Evolutionary conservation across 2,797 vertebrate genomes (phyloP).

Genomic region (Rhincodon typus): DNA sequence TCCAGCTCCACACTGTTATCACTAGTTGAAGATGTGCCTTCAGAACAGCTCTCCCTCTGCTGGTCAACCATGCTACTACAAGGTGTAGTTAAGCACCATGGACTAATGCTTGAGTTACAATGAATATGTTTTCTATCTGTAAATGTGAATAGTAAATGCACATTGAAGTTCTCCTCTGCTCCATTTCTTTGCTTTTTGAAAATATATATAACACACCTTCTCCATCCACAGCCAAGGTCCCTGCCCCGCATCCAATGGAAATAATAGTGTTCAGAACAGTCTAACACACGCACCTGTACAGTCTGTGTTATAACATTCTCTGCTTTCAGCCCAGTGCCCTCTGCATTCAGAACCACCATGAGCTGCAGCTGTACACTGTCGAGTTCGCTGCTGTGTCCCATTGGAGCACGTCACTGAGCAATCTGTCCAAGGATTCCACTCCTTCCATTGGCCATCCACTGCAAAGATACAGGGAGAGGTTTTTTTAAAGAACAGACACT

Average conservation of each 20-base stretch:
- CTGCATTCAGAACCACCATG: slow-evolving; percentile 95
- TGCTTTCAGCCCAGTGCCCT: slow-evolving; percentile 96
- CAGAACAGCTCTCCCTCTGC: slow-evolving; percentile 1
- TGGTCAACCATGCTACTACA: neutral
- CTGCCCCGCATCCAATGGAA: no score
- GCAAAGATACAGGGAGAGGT: slow-evolving; percentile 44
- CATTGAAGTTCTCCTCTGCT: neutral
- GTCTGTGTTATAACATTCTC: slow-evolving; percentile 92
- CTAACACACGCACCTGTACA: slow-evolving; percentile 76
- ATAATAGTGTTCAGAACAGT: no score
- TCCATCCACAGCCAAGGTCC: no score
- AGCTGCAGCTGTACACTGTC: slow-evolving; percentile 88
- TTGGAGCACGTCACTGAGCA: slow-evolving; percentile 98
- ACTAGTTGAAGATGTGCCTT: neutral
- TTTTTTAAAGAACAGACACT: neutral
- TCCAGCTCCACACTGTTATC: no score
- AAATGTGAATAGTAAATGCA: neutral
- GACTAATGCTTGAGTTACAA: neutral
- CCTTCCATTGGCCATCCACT: slow-evolving; percentile 99
- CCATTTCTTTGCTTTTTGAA: neutral
- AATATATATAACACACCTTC: neutral
- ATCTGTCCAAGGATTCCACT: slow-evolving; percentile 96
- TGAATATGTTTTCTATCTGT: neutral
- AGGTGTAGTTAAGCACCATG: neutral
- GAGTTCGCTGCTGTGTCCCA: slow-evolving; percentile 91